Percentiles rank a stretch among this genome's conserved stretches.
Conservation (phyloP, 2,888 invertebrate species). For the Stenotaenia linearis region DNA sequence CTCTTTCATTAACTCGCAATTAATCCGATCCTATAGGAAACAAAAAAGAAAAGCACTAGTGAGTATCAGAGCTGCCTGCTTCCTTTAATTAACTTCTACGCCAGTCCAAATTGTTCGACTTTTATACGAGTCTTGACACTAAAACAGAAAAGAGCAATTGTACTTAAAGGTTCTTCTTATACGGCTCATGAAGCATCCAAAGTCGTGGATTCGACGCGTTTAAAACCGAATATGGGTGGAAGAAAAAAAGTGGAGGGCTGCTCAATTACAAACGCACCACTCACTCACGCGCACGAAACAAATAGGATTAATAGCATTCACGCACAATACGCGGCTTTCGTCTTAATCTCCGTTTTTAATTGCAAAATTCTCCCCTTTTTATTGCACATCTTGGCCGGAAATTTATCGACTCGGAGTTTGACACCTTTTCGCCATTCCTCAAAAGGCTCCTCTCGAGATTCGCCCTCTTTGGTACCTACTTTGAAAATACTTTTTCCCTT, state of each 20-base stretch:
- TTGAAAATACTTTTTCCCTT: background rate
- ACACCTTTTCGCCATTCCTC: background rate
- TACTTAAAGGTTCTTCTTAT: slow-evolving; percentile 11
- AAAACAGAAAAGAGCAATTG: slow-evolving; percentile 19
- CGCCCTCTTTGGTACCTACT: background rate
- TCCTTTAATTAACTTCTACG: slow-evolving; percentile 5
- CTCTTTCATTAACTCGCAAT: slow-evolving; percentile 15
- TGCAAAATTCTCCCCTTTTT: no score
- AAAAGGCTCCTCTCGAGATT: background rate
- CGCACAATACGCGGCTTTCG: no score
- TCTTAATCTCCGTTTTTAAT: no score
- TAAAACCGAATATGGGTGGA: background rate
- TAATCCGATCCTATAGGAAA: background rate
- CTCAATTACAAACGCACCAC: background rate
- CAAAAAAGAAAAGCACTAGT: background rate
- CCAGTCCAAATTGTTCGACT: background rate
- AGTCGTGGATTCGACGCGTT: background rate
- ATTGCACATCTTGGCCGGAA: background rate
- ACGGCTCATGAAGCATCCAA: background rate
- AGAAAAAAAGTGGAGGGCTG: background rate
- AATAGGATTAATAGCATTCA: background rate
- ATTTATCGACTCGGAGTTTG: background rate
- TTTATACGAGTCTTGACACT: slow-evolving; percentile 13
- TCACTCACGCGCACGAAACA: background rate
- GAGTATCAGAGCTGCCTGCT: background rate